phyloP scores from a whole-genome alignment of 2,113 vertebrate genomes.

The Nanger granti region DNA sequence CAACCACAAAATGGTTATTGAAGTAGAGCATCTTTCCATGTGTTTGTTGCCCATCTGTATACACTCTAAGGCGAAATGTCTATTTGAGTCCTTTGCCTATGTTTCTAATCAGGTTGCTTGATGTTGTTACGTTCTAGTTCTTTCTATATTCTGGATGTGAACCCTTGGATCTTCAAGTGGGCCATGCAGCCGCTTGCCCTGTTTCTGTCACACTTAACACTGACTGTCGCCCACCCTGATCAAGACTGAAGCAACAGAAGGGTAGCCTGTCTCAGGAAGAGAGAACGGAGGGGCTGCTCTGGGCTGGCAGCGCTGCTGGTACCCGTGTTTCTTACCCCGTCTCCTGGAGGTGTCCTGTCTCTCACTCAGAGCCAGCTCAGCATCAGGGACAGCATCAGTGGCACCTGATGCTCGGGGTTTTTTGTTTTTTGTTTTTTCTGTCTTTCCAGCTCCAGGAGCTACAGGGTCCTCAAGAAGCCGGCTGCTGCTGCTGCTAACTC shows the following conservation, averaged over 20 bases:
- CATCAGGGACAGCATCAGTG: background rate
- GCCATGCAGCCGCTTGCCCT: background rate
- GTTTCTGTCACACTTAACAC: background rate
- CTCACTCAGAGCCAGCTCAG: background rate
- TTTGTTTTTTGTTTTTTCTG: background rate
- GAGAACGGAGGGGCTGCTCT: background rate
- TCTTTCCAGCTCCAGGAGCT: background rate
- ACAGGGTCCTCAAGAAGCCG: background rate
- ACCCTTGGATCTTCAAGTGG: background rate
- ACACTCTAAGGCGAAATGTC: background rate
- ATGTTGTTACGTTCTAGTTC: background rate
- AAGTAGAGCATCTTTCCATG: background rate
- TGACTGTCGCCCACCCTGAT: background rate
- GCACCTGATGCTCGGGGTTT: background rate
- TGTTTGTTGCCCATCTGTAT: background rate
- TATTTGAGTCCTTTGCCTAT: background rate
- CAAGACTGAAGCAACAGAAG: background rate
- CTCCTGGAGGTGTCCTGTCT: background rate
- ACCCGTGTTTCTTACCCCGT: background rate
- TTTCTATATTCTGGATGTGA: background rate
- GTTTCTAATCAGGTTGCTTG: background rate
- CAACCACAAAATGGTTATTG: background rate
- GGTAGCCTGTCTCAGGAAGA: background rate
- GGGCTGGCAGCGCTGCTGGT: background rate
- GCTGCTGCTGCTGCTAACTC: too few relatives aligned